These are phyloP conservation scores for Xiphias gladius DNA, from an alignment of 2,113 vertebrate species.

Conservation along the genomic window DNA sequence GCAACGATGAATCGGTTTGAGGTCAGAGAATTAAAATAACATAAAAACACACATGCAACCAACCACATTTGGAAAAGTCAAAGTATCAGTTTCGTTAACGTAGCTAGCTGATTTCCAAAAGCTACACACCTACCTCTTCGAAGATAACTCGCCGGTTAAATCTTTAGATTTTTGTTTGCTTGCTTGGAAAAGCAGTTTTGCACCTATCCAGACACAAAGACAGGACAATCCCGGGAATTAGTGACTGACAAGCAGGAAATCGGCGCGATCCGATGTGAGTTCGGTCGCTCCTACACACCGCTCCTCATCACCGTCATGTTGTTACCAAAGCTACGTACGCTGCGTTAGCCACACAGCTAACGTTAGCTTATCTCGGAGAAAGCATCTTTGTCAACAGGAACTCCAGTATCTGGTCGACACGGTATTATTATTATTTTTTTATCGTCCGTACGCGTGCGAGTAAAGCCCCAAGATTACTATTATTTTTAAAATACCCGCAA, in stretches of 20 bases:
- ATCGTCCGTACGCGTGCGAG: not conserved
- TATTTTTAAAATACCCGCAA: not conserved
- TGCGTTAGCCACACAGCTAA: constrained; percentile 66
- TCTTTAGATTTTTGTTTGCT: not conserved
- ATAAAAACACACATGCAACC: not conserved
- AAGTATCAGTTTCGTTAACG: not conserved
- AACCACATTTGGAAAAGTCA: not conserved
- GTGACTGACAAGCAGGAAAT: constrained; percentile 38
- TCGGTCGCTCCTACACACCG: constrained; percentile 47
- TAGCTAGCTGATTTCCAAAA: constrained; percentile 11
- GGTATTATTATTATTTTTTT: not conserved
- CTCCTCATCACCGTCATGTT: constrained; percentile 65
- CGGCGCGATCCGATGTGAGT: constrained; percentile 33
- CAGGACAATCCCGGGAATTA: constrained; percentile 4
- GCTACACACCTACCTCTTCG: constrained; percentile 47
- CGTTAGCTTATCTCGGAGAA: constrained; percentile 58
- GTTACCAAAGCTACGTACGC: constrained; percentile 68
- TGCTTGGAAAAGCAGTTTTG: not conserved
- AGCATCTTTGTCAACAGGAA: constrained; percentile 48
- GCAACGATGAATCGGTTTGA: too few species aligned
- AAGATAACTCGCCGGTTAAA: constrained; percentile 17
- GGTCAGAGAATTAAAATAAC: not conserved
- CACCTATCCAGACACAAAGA: constrained; percentile 32
- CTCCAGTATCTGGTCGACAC: not conserved
- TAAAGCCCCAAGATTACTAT: not conserved